Evolutionary conservation across 2,797 vertebrate genomes (phyloP).

Genomic region (Poeciliopsis turneri): DNA sequence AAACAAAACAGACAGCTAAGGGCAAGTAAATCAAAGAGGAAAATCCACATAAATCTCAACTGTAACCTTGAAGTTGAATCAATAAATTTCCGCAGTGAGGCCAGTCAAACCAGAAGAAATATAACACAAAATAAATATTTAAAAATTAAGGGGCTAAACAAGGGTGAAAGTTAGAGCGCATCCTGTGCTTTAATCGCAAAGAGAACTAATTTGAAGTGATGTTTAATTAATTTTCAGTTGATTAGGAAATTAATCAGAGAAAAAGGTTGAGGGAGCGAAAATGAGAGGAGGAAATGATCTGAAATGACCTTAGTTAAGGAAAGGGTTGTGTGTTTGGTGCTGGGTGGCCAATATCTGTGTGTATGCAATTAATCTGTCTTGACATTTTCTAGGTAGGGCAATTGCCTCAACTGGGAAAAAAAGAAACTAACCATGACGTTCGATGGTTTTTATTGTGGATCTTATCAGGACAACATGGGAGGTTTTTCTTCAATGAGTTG

Average conservation of each 20-base stretch:
- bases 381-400: slow-evolving; percentile 18
- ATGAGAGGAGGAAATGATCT: slow-evolving; percentile 22
- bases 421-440: not conserved
- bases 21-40: slow-evolving; percentile 49
- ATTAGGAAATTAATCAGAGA: slow-evolving; percentile 52
- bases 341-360: slow-evolving; percentile 18
- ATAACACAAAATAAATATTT: not conserved
- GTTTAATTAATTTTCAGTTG: slow-evolving; percentile 60
- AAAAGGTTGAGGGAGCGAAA: slow-evolving; percentile 10
- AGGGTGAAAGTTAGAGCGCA: slow-evolving; percentile 6
- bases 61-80: slow-evolving; percentile 54
- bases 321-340: slow-evolving; percentile 28
- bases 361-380: slow-evolving; percentile 26
- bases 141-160: not conserved
- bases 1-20: slow-evolving; percentile 47
- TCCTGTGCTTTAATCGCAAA: slow-evolving; percentile 20
- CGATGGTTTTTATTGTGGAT: not conserved
- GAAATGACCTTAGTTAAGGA: slow-evolving; percentile 43
- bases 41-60: slow-evolving; percentile 32
- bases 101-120: slow-evolving; percentile 14
- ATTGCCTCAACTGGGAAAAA: slow-evolving; percentile 3
- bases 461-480: not conserved
- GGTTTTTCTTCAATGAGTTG: slow-evolving; percentile 3
- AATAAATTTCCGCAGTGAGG: slow-evolving; percentile 43
- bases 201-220: slow-evolving; percentile 45